Conservation (phyloP, 1,140 invertebrate genomes). For the Ceratosolen solmsi region DNA sequence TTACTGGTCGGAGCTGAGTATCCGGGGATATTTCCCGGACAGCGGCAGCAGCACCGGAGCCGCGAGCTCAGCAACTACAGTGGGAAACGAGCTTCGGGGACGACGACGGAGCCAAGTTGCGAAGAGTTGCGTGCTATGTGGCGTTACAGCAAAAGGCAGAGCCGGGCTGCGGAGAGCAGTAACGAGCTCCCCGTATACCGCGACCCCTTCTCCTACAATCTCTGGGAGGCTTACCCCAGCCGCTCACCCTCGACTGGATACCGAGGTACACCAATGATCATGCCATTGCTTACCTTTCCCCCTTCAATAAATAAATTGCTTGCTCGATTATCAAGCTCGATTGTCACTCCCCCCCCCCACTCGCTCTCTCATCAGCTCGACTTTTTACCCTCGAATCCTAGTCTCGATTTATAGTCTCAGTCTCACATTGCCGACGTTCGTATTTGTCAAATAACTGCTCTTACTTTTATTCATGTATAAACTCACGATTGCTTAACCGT, state of each 20-base stretch:
- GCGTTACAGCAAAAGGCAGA: constrained; percentile 91
- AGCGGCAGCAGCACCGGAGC: constrained; percentile 7
- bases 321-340: too few species aligned
- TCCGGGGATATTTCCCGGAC: constrained; percentile 58
- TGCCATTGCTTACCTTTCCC: too few species aligned
- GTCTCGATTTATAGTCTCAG: too few species aligned
- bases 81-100: constrained; percentile 50
- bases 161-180: constrained; percentile 87
- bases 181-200: constrained; percentile 87
- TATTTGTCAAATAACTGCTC: too few species aligned
- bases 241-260: constrained; percentile 61
- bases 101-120: constrained; percentile 82
- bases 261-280: constrained; percentile 65
- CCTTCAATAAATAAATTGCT: too few species aligned
- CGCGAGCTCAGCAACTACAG: constrained; percentile 46
- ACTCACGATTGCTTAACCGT: too few species aligned
- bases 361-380: neutral
- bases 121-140: constrained; percentile 92
- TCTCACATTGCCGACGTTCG: too few species aligned
- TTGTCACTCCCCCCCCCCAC: neutral
- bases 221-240: constrained; percentile 81
- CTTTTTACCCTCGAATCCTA: too few species aligned
- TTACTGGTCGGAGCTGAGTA: constrained; percentile 58
- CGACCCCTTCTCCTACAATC: constrained; percentile 86
- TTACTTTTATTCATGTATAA: too few species aligned